Evolutionary conservation across 1,140 invertebrate species (phyloP), one percentile per base, ranked within the genome.

Genomic region (Drosophila novamexicana): DNA sequence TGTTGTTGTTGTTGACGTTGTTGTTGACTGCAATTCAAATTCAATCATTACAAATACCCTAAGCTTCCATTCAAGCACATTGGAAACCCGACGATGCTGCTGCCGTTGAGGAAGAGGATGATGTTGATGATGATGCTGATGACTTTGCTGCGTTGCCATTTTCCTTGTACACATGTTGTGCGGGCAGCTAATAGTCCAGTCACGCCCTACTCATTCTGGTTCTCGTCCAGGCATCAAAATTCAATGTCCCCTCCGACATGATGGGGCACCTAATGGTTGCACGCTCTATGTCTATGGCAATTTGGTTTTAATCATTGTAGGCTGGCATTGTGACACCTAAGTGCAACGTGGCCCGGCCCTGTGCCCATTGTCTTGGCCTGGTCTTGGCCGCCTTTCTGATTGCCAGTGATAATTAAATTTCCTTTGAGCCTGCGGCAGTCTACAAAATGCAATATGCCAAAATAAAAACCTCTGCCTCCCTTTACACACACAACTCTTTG

Each of bases 41-140:
- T 81, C 82, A 85, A 85, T 85, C 82, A 85, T 81, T 79, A 73
- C 82, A 67, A 85, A 85, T 72, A 62, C 82, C 82, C 75, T 57
- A 69, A 86, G 75, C 82, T 81, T 47, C 61, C 47, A 49, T 67
- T 77, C 44, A 71, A 84, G 69, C 63, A 68, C 68, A 65, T 45
- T 44, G 44, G 10, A 14, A 44, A 36, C 50, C 42, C 54, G 34
- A 42, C 34, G 36, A 56, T 39, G n/a, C 39, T 7, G 18, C 44
- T 44, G 29, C 34, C 40, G 34, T 59, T 39, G 49, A n/a, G 57
- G 50, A 42, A 50, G 7, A 44, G 57, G 44, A 29, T 37, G 36
- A 39, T 56, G 53, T 8, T 39, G 36, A 57, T 53, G 37, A 34
- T 40, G 39, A 37, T 18, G 49, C 42, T 44, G 65, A 16, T 56